Percentiles rank a stretch among this genome's conserved stretches.
phyloP scores from a whole-genome alignment of 2,113 vertebrate genomes.

The Chinchilla lanigera region DNA sequence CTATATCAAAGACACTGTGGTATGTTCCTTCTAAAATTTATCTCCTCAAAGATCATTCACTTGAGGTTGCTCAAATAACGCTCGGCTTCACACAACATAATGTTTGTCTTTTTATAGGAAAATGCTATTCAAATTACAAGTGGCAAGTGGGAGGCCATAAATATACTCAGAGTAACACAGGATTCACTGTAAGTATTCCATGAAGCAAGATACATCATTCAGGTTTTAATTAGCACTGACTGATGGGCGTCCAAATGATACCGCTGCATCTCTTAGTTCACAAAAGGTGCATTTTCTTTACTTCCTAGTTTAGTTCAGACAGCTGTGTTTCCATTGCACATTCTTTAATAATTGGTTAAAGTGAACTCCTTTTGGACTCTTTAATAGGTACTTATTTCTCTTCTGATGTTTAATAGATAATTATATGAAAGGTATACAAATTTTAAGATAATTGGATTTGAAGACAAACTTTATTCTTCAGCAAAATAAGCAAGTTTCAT shows the following conservation, averaged over 20 bases:
- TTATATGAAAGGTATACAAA: conserved; percentile 6
- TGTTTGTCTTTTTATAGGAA: conserved; percentile 88
- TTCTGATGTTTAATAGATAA: not conserved
- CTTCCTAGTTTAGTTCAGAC: not conserved
- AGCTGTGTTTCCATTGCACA: not conserved
- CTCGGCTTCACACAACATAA: conserved; percentile 82
- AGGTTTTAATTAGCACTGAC: conserved; percentile 76
- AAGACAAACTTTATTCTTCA: not conserved
- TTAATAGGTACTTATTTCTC: conserved; percentile 2
- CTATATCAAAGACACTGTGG: conserved; percentile 90
- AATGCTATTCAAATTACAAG: conserved; percentile 92
- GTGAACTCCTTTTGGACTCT: conserved; percentile 12
- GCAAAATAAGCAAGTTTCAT: not conserved
- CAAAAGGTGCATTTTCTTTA: not conserved
- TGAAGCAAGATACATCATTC: conserved; percentile 62
- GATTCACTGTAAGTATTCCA: conserved; percentile 93
- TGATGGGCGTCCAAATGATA: conserved; percentile 65
- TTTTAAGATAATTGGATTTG: conserved; percentile 3
- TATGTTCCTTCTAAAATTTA: conserved; percentile 84
- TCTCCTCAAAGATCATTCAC: conserved; percentile 77
- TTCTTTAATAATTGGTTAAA: conserved; percentile 32
- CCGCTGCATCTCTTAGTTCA: conserved; percentile 5
- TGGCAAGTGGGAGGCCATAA: conserved; percentile 97
- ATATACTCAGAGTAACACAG: conserved; percentile 95
- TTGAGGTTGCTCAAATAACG: conserved; percentile 79